These are phyloP conservation scores for Glyptemys insculpta DNA, from an alignment of 2,797 vertebrate genomes.

Conservation along the genomic window DNA sequence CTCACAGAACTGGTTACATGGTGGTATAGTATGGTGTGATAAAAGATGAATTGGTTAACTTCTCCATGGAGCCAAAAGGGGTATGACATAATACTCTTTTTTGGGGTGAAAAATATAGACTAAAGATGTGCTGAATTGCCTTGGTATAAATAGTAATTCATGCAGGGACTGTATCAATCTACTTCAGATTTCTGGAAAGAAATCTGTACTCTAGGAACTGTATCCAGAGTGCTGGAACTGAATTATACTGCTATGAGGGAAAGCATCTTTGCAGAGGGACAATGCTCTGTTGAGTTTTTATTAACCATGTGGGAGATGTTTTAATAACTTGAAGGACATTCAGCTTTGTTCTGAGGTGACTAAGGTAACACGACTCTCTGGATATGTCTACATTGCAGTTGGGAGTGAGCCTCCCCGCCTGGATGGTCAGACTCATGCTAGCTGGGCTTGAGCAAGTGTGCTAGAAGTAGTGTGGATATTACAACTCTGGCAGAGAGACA, in stretches of 20 bases:
- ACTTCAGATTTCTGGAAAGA: neutral
- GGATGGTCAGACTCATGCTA: neutral
- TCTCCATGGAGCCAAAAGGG: neutral
- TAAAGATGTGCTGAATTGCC: neutral
- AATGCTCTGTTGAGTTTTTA: too few relatives aligned
- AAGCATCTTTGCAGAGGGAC: too few relatives aligned
- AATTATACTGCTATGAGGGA: neutral
- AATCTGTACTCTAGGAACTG: neutral
- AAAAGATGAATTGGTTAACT: neutral
- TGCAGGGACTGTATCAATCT: neutral
- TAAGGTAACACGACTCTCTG: slow-evolving; percentile 41
- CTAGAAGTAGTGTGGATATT: neutral
- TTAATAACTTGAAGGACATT: slow-evolving; percentile 60
- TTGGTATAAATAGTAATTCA: neutral
- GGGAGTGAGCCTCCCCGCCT: neutral
- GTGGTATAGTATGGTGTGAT: neutral
- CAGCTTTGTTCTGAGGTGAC: slow-evolving; percentile 60
- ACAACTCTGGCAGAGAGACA: neutral
- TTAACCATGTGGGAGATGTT: slow-evolving; percentile 31
- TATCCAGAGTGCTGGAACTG: neutral
- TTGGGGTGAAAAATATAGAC: neutral
- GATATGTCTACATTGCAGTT: neutral
- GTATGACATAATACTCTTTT: neutral
- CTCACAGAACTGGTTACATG: neutral
- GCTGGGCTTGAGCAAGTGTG: neutral